phyloP scores from a whole-genome alignment of 1,140 invertebrate species.

The Carcinoscorpius rotundicauda region DNA sequence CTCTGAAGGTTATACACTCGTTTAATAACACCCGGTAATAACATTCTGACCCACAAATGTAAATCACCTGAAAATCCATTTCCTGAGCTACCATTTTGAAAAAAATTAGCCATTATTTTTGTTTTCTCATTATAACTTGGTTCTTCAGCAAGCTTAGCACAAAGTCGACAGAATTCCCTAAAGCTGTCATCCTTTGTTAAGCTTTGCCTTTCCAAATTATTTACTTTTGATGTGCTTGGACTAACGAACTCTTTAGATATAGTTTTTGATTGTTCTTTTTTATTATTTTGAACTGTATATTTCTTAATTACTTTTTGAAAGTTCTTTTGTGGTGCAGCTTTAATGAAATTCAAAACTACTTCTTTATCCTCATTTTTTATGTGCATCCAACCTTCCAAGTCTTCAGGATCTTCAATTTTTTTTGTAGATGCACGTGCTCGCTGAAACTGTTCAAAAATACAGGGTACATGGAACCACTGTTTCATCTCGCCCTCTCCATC shows the following conservation, averaged over 20 bases:
- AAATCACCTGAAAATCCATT: conserved; percentile 61
- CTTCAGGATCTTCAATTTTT: conserved; percentile 61
- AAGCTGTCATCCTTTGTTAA: conserved; percentile 54
- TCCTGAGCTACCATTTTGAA: conserved; percentile 49
- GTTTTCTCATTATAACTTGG: conserved; percentile 73
- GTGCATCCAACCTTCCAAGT: conserved; percentile 60
- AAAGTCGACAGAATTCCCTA: conserved; percentile 60
- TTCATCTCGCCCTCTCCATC: conserved; percentile 67
- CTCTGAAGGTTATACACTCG: conserved; percentile 83
- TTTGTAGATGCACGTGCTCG: conserved; percentile 66
- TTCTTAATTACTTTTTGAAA: too few relatives aligned
- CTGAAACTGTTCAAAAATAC: conserved; percentile 63
- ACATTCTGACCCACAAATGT: conserved; percentile 63
- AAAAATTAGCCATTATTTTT: conserved; percentile 52
- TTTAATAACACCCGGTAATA: conserved; percentile 70
- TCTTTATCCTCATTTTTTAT: conserved; percentile 53
- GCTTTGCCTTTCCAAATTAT: too few relatives aligned
- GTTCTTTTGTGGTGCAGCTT: conserved; percentile 26
- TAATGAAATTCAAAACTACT: conserved; percentile 41
- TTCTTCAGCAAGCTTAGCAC: conserved; percentile 53
- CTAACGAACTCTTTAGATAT: too few relatives aligned
- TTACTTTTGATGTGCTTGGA: too few relatives aligned
- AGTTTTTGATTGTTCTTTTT: too few relatives aligned
- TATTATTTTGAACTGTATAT: too few relatives aligned
- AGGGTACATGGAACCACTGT: conserved; percentile 65